Evolutionary conservation across 2,797 vertebrate genomes (phyloP), one percentile per base, ranked within the genome.

Genomic region (Furcifer pardalis): DNA sequence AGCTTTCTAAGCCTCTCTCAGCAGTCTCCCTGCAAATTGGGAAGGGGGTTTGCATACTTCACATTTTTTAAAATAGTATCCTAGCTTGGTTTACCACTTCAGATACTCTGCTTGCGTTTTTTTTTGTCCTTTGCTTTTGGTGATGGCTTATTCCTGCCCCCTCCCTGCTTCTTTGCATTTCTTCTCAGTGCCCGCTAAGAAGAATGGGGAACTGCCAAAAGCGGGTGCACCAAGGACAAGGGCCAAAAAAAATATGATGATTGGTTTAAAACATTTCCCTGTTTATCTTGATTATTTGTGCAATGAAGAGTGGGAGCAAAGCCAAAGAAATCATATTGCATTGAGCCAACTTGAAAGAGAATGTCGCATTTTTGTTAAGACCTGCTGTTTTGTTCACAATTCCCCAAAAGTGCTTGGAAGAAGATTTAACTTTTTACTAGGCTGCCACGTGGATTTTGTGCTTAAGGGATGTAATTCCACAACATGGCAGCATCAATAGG

Each of bases 51-150:
- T 79, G 32, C 17, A 1, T 52, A 73, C 15, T 68, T 35, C 60
- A 69, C 32, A 7, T 90, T 32, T 73, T 88, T 90, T 90, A 89
- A 78, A 83, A 73, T 37, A 77, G 37, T 77, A 77, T 77, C 66
- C 32, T 87, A 56, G 35, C 59, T 84, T 72, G 65, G 78, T 71
- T 87, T 73, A 72, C 74, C 37, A 86, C 40, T 4, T 17, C 37
- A 74, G 71, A 25, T 10, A 30, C 0, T 0, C 75, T 89, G 88
- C 60, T 79, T 79, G 17, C 46, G 83, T 87, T 37, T 77, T 65
- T 49, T 35, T 65, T 49, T 35, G 7, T 84, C 0, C 0, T 66
- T 75, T 6, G n/a, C 52, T 83, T 77, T 84, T 19, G 69, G 3
- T 74, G 12, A 86, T 69, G 6, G 42, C 62, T 60, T n/a, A 30